Conservation (phyloP, 2,888 invertebrate species). For the Limnephilus lunatus region DNA sequence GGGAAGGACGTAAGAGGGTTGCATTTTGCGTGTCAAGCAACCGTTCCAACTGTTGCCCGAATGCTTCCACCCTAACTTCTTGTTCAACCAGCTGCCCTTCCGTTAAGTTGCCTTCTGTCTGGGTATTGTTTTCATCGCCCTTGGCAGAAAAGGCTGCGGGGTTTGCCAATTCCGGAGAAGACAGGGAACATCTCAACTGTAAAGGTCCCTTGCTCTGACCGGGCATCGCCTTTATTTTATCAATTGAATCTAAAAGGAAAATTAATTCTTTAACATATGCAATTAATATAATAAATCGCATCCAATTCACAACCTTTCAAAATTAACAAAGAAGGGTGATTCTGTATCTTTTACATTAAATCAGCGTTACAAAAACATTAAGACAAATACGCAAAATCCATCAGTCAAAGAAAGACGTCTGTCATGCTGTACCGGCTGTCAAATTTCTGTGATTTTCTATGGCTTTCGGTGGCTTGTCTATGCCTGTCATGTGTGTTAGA, state of each 20-base stretch:
- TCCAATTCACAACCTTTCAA: not conserved
- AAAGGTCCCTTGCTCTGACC: conserved; percentile 30
- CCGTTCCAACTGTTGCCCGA: conserved; percentile 65
- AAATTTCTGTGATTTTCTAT: too few species aligned
- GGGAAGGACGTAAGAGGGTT: conserved; percentile 62
- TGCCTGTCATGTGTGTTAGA: too few species aligned
- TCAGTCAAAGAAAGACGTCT: too few species aligned
- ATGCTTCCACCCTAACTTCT: conserved; percentile 52
- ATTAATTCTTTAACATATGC: not conserved
- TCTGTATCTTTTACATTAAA: too few species aligned
- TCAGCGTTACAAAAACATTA: too few species aligned
- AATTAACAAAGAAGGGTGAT: not conserved
- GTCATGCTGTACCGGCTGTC: too few species aligned
- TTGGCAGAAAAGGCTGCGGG: conserved; percentile 66
- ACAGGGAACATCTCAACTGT: conserved; percentile 59
- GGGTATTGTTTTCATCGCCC: conserved; percentile 20
- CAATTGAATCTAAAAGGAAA: conserved; percentile 33
- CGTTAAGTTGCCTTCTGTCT: conserved; percentile 27
- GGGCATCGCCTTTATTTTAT: conserved; percentile 36
- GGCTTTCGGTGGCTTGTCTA: too few species aligned
- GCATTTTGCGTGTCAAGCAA: conserved; percentile 60
- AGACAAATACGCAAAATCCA: too few species aligned
- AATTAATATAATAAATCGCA: not conserved
- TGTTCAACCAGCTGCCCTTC: conserved; percentile 60
- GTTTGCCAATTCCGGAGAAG: conserved; percentile 61